Percentiles rank a stretch among this genome's conserved stretches.
Evolutionary conservation across 2,888 invertebrate species (phyloP).

Genomic region (Reticulitermes lucifugus): DNA sequence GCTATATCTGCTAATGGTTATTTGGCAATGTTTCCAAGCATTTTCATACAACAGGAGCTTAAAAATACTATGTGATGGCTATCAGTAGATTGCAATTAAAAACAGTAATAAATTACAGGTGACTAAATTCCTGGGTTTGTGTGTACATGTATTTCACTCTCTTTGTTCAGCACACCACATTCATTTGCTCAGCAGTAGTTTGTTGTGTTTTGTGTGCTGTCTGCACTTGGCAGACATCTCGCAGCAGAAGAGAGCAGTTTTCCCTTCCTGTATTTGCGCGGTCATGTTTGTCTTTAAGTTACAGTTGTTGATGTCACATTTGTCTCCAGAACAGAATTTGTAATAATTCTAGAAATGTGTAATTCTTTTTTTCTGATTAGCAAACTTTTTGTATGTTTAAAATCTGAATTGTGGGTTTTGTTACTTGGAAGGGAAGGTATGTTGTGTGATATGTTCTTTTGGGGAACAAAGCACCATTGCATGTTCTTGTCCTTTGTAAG

Average conservation of each 20-base stretch:
- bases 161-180: conserved; percentile 1
- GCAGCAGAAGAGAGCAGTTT: conserved; percentile 1
- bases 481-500: conserved; percentile 50
- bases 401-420: conserved; percentile 18
- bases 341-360: not conserved
- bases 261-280: not conserved
- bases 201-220: not conserved
- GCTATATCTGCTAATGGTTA: conserved; percentile 5
- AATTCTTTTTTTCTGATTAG: not conserved
- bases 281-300: not conserved
- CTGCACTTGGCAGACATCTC: not conserved
- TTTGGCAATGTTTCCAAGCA: conserved; percentile 11
- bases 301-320: not conserved
- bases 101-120: not conserved
- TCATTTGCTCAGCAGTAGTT: conserved; percentile 7
- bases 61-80: conserved; percentile 13
- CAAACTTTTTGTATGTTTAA: conserved; percentile 18
- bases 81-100: not conserved
- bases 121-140: not conserved
- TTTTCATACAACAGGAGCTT: conserved; percentile 26
- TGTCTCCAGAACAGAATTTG: not conserved
- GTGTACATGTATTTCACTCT: conserved; percentile 4
- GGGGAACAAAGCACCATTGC: conserved; percentile 45
- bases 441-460: conserved; percentile 34
- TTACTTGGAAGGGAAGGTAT: conserved; percentile 7